These are phyloP conservation scores for Panthera leo DNA, from an alignment of 2,113 vertebrate genomes.

Conservation along the genomic window DNA sequence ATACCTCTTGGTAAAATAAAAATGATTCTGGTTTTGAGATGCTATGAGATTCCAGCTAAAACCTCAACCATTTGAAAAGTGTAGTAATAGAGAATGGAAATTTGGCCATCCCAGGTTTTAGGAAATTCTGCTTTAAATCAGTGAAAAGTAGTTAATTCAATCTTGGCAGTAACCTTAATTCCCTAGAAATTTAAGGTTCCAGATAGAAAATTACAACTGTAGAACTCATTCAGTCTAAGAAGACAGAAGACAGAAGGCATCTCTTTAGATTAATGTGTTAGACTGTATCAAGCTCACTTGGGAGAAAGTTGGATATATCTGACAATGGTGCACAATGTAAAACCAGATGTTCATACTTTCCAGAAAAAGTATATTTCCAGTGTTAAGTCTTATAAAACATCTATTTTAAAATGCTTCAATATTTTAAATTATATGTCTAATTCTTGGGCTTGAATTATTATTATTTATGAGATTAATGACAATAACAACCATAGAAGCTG, in stretches of 20 bases:
- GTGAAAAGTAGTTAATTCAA: constrained; percentile 16
- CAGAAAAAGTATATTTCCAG: constrained; percentile 51
- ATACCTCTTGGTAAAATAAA: neutral
- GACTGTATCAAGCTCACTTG: neutral
- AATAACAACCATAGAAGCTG: neutral
- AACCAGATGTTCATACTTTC: constrained; percentile 58
- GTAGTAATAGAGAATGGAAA: neutral
- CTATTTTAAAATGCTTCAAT: constrained; percentile 29
- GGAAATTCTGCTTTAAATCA: neutral
- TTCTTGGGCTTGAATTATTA: neutral
- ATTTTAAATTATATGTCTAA: constrained; percentile 20
- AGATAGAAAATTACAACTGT: constrained; percentile 48
- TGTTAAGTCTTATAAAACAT: constrained; percentile 35
- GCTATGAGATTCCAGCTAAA: neutral
- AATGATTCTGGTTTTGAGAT: neutral
- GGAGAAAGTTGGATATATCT: constrained; percentile 10
- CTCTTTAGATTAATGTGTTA: constrained; percentile 45
- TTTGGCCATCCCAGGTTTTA: neutral
- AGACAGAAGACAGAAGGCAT: neutral
- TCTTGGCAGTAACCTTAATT: constrained; percentile 46
- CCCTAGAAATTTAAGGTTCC: constrained; percentile 34
- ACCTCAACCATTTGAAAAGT: neutral
- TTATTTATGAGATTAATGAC: constrained; percentile 19
- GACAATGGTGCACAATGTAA: neutral
- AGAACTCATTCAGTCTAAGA: neutral